Evolutionary conservation across 2,113 vertebrate species (phyloP), one percentile per base, ranked within the genome.

Genomic region (Barnardius zonarius): DNA sequence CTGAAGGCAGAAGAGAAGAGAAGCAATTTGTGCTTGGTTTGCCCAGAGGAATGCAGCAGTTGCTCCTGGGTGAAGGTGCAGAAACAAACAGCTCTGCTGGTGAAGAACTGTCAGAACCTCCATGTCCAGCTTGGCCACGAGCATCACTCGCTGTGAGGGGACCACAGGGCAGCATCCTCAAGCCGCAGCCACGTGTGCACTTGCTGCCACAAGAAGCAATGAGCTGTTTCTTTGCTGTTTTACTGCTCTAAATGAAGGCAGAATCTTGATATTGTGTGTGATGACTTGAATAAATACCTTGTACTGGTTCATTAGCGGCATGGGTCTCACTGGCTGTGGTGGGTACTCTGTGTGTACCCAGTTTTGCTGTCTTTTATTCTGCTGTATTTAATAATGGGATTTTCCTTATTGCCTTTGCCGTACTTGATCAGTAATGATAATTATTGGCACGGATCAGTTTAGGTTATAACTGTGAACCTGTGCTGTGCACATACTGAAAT

Each of bases 251-350:
- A 25, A 5, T 9, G 22, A 19, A n/a, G 9, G 37, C 43, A 62
- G 24, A 37, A 23, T 16, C 19, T 11, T 54, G 39, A 0, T 33
- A 5, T 2, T 33, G 51, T 17, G 35, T 39, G 51, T 25, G 68
- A 2, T n/a, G 35, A 27, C n/a, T 20, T 17, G 8, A 23, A 35
- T 11, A 63, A 75, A 70, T 23, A 44, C 6, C 49, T 46, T 11
- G 64, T 33, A 5, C 44, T 49, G 23, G 0, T 15, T 66, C 1
- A 0, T 35, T n/a, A 13, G 1, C 37, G 66, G 1, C 2, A 0
- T 6, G 48, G 33, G 3, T 51, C 90, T 76, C 10, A 0, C 75
- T 51, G 67, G 23, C 37, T 69, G 16, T 28, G 6, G 11, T 10
- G 13, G 25, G 13, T 39, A 6, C 73, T 80, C 49, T 12, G 30